These are phyloP conservation scores for Psittacara wagleri DNA, from an alignment of 2,113 vertebrate genomes.

Conservation along the genomic window DNA sequence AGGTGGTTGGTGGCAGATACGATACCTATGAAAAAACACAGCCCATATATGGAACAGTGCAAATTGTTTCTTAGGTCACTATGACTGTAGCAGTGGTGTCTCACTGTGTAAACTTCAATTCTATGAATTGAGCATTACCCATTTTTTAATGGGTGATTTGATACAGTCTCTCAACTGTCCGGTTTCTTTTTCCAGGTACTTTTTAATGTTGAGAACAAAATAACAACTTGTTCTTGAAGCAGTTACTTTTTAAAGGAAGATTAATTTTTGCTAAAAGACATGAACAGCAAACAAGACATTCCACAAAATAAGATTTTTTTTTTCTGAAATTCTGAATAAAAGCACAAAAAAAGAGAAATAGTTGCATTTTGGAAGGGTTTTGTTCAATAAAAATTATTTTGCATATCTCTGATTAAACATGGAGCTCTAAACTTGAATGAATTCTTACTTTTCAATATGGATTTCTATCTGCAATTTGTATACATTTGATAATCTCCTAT, in stretches of 20 bases:
- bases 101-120: background rate
- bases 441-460: background rate
- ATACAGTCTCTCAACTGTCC: background rate
- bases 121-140: background rate
- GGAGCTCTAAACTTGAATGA: background rate
- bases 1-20: background rate
- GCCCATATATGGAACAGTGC: background rate
- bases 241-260: background rate
- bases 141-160: background rate
- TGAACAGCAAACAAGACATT: background rate
- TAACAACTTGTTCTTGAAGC: background rate
- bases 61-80: background rate
- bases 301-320: background rate
- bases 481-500: background rate
- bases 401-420: background rate
- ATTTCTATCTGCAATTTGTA: background rate
- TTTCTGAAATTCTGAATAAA: background rate
- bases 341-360: background rate
- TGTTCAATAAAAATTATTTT: background rate
- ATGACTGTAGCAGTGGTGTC: background rate
- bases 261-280: background rate
- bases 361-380: background rate
- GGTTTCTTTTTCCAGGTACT: background rate
- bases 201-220: background rate
- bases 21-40: background rate